Evolutionary conservation across 1,140 invertebrate species (phyloP).

Genomic region (Drosophila nigrodunni): DNA sequence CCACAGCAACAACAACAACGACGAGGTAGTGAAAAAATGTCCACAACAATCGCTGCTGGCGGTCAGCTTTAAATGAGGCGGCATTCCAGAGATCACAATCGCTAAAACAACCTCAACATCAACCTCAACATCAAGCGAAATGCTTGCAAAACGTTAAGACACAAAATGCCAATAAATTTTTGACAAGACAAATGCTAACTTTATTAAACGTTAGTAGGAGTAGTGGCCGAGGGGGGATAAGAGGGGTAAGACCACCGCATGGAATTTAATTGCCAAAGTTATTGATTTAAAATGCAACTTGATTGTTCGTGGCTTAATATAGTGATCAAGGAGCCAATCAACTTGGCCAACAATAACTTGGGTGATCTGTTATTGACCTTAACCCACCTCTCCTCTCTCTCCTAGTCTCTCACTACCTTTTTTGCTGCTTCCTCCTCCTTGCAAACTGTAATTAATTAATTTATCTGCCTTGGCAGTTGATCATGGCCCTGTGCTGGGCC

Average conservation of each 20-base stretch:
- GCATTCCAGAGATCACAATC: conserved; percentile 74
- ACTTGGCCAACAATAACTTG: conserved; percentile 6
- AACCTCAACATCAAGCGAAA: conserved; percentile 38
- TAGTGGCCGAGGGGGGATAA: no score
- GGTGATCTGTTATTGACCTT: conserved; percentile 23
- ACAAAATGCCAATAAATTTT: conserved; percentile 79
- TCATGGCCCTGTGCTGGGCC: conserved; percentile 36
- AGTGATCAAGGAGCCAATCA: conserved; percentile 39
- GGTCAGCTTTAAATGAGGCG: conserved; percentile 46
- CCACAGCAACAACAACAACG: conserved; percentile 7
- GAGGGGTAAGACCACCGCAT: conserved; percentile 48
- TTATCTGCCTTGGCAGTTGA: conserved; percentile 48
- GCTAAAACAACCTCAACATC: conserved; percentile 21
- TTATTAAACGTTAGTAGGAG: conserved; percentile 57
- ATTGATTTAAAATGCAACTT: conserved; percentile 59
- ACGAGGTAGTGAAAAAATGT: conserved; percentile 21
- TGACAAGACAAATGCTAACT: conserved; percentile 80
- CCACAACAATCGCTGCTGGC: conserved; percentile 51
- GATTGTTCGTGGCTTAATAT: conserved; percentile 51
- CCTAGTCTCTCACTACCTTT: conserved; percentile 14
- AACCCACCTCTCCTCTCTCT: conserved; percentile 7
- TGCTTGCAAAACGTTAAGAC: conserved; percentile 51
- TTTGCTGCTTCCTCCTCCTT: conserved; percentile 5
- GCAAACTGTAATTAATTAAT: conserved; percentile 62
- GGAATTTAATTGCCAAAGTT: conserved; percentile 61